A percentile compares a stretch with the other conserved stretches of the same genome.
Conservation (phyloP, 2,113 vertebrate species). For the Cettia cetti region DNA sequence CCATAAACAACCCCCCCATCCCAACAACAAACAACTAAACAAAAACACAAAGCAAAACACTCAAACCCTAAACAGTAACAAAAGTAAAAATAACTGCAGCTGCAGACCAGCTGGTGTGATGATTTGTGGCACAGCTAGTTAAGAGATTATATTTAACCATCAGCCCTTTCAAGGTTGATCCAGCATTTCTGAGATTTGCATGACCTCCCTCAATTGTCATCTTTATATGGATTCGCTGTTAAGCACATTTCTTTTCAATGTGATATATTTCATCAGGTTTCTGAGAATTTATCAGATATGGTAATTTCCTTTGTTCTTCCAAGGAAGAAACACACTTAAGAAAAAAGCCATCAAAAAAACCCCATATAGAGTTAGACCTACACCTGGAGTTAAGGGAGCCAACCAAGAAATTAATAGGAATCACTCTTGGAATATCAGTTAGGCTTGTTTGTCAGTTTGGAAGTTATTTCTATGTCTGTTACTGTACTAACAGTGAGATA, state of each 20-base stretch:
- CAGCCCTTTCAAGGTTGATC: conserved; percentile 17
- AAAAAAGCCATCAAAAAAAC: not conserved
- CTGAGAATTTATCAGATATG: not conserved
- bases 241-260: not conserved
- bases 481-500: not conserved
- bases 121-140: not conserved
- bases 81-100: conserved; percentile 63
- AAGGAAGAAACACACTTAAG: not conserved
- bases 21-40: not conserved
- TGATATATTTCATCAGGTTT: not conserved
- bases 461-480: not conserved
- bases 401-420: not conserved
- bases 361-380: not conserved
- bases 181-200: conserved; percentile 15
- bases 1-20: not conserved
- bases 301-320: not conserved
- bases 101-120: conserved; percentile 53
- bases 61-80: not conserved
- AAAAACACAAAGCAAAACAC: not conserved
- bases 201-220: not conserved
- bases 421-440: not conserved
- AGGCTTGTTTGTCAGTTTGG: not conserved
- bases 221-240: not conserved
- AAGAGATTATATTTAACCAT: conserved; percentile 2
- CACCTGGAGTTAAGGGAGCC: not conserved